Evolutionary conservation across 2,797 vertebrate genomes (phyloP).

Genomic region (Anguilla marmorata): DNA sequence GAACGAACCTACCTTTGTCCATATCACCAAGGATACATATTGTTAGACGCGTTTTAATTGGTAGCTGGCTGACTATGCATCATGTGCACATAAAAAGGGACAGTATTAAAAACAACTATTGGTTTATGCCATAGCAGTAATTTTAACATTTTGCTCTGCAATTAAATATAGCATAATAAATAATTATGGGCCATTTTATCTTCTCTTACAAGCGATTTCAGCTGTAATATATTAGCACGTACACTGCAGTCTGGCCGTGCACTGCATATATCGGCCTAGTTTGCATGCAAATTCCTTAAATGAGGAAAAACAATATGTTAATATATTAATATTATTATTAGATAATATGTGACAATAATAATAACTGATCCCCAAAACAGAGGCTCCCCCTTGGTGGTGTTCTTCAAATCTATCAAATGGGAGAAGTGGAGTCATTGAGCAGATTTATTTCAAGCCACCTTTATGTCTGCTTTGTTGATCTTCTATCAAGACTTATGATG

Average conservation of each 20-base stretch:
- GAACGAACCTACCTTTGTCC: not conserved
- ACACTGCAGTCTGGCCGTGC: too few species aligned
- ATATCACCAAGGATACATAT: not conserved
- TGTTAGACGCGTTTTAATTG: not conserved
- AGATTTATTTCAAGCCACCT: not conserved
- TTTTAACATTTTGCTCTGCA: not conserved
- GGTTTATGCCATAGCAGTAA: not conserved
- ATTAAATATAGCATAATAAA: not conserved
- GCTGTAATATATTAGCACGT: too few species aligned
- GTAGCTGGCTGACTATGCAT: not conserved
- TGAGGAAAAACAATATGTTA: not conserved
- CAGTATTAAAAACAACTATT: not conserved
- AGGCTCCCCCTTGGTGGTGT: not conserved
- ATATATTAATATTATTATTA: too few species aligned
- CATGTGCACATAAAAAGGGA: not conserved
- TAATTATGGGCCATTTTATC: not conserved
- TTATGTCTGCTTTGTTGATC: not conserved
- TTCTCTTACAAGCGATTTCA: too few species aligned
- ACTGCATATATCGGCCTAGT: too few species aligned
- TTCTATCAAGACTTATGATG: not conserved
- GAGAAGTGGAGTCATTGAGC: not conserved
- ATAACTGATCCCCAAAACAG: not conserved
- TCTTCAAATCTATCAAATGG: not conserved
- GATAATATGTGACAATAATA: too few species aligned
- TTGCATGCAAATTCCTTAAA: not conserved